Base-by-base conservation (phyloP, 37 sponge, comb jelly and placozoan genomes). In the Tethya wilhelma region DNA sequence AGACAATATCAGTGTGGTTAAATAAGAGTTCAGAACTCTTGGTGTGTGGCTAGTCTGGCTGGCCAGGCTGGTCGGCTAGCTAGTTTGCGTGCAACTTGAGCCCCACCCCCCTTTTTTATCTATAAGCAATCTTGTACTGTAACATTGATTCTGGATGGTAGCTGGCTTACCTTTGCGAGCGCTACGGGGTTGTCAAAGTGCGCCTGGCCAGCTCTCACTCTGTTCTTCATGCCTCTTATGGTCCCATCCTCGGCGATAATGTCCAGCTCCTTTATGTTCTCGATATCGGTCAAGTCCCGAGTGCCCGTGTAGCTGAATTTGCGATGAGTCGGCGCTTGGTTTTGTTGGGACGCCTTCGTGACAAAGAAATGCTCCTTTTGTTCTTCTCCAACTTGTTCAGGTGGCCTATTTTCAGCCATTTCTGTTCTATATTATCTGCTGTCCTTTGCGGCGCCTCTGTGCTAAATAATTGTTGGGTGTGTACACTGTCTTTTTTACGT, bases 161-260 rank as follows among this genome's bases (percentile, higher is more conserved):
- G 25, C 9, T 60, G 14, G 20, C 4, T 12, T 42, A 86, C 86
- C 79, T 64, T 72, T 39, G 33, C 46, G 19, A 80, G 46, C 42
- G 75, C 87, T 43, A 34, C 55, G 1, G 38, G 73, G 39, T 72
- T 82, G 31, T 81, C 87, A 36, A 83, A 91, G 49, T 77, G 60
- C 0, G 88, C 88, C 42, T 83, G 56, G 8, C 88, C 92, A 20
- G 83, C 92, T 56, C 88, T 46, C 5, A 91, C 92, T 59, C 88
- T 69, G 72, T 91, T 91, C 31, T 66, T 87, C 12, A 83, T 66
- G 14, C 92, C 92, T 34, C 58, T 69, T 29, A 91, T 40, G 33
- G 66, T 83, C 1, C 92, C 92, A 22, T 62, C 55, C 5, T 45
- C 32, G 29, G 68, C 37, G 3, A 91, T 63, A 25, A 91, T 91